Evolutionary conservation across 2,797 vertebrate genomes (phyloP).

Genomic region (Cuculus canorus): DNA sequence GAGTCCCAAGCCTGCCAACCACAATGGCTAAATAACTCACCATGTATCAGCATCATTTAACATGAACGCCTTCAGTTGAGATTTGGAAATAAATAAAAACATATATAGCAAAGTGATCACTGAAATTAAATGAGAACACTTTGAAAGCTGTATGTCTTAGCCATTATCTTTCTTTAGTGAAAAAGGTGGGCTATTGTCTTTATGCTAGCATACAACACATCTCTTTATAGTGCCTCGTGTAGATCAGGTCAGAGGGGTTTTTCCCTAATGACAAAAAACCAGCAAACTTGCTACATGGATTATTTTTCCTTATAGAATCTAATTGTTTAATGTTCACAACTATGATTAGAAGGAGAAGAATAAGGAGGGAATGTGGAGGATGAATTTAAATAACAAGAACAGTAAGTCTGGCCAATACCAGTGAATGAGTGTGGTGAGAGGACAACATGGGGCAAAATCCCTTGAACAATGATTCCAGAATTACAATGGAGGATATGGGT

Average conservation of each 20-base stretch:
- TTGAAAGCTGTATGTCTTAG: not conserved
- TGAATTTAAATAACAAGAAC: not conserved
- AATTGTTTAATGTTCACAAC: not conserved
- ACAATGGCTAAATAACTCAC: not conserved
- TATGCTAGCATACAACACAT: not conserved
- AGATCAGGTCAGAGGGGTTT: not conserved
- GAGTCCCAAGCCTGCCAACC: not conserved
- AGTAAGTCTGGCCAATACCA: not conserved
- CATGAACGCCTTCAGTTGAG: not conserved
- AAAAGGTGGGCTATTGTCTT: not conserved
- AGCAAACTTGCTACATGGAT: not conserved
- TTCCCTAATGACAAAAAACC: not conserved
- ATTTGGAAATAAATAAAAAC: not conserved
- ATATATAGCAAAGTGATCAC: not conserved
- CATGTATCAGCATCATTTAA: not conserved
- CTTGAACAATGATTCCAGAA: not conserved
- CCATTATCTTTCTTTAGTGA: not conserved
- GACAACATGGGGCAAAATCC: not conserved
- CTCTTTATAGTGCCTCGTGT: not conserved
- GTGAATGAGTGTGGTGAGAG: not conserved
- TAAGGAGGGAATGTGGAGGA: not conserved
- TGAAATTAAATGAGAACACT: not conserved
- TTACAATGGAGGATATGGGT: not conserved
- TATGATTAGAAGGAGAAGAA: not conserved
- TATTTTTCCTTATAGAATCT: not conserved